phyloP scores from a whole-genome alignment of 1,140 invertebrate genomes.

The Anoplophora glabripennis region DNA sequence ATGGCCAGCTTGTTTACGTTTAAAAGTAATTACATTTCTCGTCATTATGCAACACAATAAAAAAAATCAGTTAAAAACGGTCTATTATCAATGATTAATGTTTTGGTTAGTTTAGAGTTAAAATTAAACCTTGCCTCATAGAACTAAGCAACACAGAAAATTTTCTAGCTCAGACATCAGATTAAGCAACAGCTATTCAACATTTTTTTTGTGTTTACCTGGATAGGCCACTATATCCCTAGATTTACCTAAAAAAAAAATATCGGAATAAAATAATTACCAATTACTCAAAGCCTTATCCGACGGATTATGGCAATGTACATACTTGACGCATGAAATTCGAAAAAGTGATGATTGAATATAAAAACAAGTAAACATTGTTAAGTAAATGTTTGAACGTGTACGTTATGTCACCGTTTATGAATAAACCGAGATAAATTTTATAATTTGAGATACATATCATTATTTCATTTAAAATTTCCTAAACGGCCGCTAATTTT shows the following conservation, averaged over 20 bases:
- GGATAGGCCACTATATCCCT: constrained; percentile 2
- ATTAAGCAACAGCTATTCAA: no score
- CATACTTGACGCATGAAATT: neutral
- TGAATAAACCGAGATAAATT: neutral
- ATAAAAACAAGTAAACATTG: neutral
- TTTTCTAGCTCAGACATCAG: no score
- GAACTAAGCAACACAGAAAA: no score
- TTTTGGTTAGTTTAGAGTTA: no score
- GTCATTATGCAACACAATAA: no score
- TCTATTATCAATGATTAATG: no score
- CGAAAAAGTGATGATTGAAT: neutral
- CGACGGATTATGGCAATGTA: neutral
- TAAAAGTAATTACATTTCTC: no score
- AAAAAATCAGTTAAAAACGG: no score
- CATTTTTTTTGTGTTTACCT: constrained; percentile 5
- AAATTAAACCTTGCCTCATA: no score
- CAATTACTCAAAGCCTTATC: neutral
- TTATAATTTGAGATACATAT: neutral
- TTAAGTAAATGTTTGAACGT: neutral
- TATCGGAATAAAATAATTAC: constrained; percentile 1
- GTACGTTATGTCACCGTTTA: neutral
- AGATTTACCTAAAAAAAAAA: constrained; percentile 9
- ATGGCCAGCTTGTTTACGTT: no score
- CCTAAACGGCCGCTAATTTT: neutral
- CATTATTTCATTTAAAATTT: no score